These are phyloP conservation scores for Anarsia innoxiella DNA, from an alignment of 2,888 invertebrate genomes.

Conservation along the genomic window DNA sequence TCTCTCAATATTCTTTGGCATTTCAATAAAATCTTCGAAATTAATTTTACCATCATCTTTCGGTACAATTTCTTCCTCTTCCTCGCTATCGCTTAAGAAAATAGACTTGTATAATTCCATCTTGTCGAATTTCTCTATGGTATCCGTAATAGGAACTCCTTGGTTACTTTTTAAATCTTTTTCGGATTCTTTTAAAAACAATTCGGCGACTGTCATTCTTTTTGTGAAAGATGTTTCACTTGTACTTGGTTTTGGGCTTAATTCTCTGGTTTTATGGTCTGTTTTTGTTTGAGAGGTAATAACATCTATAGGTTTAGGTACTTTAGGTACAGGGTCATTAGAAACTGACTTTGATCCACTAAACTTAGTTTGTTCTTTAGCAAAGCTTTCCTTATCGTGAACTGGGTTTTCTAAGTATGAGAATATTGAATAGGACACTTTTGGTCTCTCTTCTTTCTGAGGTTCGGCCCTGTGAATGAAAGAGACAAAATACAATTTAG, in stretches of 20 bases:
- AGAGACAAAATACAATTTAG: too few species aligned
- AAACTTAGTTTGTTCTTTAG: conserved; percentile 58
- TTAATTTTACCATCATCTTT: conserved; percentile 17
- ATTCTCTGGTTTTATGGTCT: conserved; percentile 1
- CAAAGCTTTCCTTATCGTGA: conserved; percentile 72
- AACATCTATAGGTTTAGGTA: conserved; percentile 2
- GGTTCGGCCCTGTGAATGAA: conserved; percentile 53
- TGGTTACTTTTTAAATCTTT: conserved; percentile 35
- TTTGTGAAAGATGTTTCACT: conserved; percentile 33
- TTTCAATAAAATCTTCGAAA: conserved; percentile 36
- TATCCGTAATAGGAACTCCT: conserved; percentile 44
- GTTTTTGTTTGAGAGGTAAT: neutral
- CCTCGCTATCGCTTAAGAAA: conserved; percentile 87
- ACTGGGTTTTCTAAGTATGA: conserved; percentile 81
- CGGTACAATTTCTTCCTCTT: conserved; percentile 65
- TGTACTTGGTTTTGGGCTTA: conserved; percentile 13
- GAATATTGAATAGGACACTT: conserved; percentile 83
- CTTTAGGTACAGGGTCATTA: conserved; percentile 5
- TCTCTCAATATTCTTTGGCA: conserved; percentile 73
- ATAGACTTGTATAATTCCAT: conserved; percentile 92
- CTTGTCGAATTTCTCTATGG: conserved; percentile 66
- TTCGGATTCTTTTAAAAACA: conserved; percentile 64
- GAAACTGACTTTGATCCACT: conserved; percentile 64
- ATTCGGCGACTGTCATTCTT: conserved; percentile 64
- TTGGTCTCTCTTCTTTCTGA: conserved; percentile 66